These are phyloP conservation scores for Clarias macrocephalus DNA, from an alignment of 2,113 vertebrate genomes.

Conservation along the genomic window DNA sequence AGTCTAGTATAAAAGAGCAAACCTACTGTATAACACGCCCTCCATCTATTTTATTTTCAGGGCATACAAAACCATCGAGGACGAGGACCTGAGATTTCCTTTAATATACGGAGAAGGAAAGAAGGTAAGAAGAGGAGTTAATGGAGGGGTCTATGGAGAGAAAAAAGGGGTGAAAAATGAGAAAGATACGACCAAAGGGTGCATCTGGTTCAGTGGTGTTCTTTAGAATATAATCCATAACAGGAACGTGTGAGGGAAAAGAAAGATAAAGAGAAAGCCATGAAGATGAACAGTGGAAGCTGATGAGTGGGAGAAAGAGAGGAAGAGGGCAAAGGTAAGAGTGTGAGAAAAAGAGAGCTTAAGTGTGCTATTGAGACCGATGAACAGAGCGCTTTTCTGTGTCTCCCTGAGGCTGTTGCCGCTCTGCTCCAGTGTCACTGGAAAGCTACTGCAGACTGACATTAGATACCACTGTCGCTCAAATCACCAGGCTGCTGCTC, in stretches of 20 bases:
- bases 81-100: conserved; percentile 66
- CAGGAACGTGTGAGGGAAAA: neutral
- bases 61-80: conserved; percentile 85
- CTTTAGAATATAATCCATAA: neutral
- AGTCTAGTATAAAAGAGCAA: neutral
- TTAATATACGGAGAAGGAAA: conserved; percentile 78
- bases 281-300: neutral
- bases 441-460: conserved; percentile 20
- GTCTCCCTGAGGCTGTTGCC: conserved; percentile 19
- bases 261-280: neutral
- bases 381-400: conserved; percentile 2
- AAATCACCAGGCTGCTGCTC: neutral
- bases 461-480: conserved; percentile 25
- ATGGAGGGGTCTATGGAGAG: neutral
- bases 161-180: neutral
- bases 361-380: neutral
- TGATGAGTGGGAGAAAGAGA: neutral
- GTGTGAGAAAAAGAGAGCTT: neutral
- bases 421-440: neutral
- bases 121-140: conserved; percentile 74
- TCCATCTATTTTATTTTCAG: conserved; percentile 39
- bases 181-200: neutral
- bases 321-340: neutral
- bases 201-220: neutral
- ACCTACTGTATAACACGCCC: neutral